Evolutionary conservation across 2,888 invertebrate species (phyloP), one percentile per base, ranked within the genome.

Genomic region (Lasiommata megera): DNA sequence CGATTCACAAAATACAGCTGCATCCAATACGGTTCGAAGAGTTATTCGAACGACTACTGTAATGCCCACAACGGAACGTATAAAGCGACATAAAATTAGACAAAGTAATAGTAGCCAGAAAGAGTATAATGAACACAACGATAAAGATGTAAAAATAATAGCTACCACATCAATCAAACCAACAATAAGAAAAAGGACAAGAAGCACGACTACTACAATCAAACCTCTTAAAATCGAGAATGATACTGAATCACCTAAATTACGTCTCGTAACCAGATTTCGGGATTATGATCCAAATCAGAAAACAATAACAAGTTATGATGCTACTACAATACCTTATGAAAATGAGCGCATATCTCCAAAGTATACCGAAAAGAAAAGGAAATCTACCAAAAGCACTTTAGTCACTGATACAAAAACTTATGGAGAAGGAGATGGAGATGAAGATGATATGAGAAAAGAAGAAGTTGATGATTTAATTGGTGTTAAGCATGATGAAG

Each of bases 391-490:
- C 6, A 82, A 85, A 67, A 89, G 83, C 23, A 91, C 91, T 2
- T 68, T 87, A 57, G 85, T 91, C 0, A 91, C 90, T 3, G 91
- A 91, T 52, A 81, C 87, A 23, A 79, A 87, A 62, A 78, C 74
- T 12, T 91, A 91, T 63, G 88, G 85, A 5, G 78, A 83, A 61
- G 82, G 73, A 40, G 74, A 80, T 23, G 82, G 73, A 40, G 74
- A 80, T 23, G 80, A 82, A 61, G 82, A 73, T 38, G 74, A 80
- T 28, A 80, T 82, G 51, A 74, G 66, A 66, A 77, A 79, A 66
- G 77, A 82, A 65, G 86, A 88, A 73, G 77, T 89, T 6, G 89
- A 90, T 70, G 77, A 77, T 14, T 63, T 89, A 63, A 88, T 90
- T 61, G 83, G 86, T 7, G 71, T 84, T 0, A 75, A 82, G 63